These are phyloP conservation scores for Diabrotica virgifera DNA, from an alignment of 1,140 invertebrate genomes.

Conservation along the genomic window DNA sequence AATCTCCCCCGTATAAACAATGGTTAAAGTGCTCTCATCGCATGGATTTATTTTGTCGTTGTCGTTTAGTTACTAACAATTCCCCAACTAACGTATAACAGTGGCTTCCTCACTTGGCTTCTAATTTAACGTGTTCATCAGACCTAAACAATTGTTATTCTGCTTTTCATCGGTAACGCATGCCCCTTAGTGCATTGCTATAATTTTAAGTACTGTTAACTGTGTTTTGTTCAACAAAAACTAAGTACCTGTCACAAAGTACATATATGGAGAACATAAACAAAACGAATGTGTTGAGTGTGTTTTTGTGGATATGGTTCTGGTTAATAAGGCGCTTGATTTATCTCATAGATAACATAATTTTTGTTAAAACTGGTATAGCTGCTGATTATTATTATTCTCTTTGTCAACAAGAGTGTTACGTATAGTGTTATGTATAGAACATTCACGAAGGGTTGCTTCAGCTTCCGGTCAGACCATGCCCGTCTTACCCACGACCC, in stretches of 20 bases:
- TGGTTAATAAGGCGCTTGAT: slow-evolving; percentile 20
- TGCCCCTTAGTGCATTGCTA: not conserved
- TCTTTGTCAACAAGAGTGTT: slow-evolving; percentile 9
- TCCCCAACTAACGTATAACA: not conserved
- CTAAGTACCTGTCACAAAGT: no score
- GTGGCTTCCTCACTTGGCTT: not conserved
- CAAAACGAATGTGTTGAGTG: slow-evolving; percentile 16
- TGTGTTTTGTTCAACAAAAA: no score
- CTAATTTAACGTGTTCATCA: slow-evolving; percentile 6
- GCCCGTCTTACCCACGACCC: slow-evolving; percentile 34
- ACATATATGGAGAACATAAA: slow-evolving; percentile 3
- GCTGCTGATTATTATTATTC: slow-evolving; percentile 7
- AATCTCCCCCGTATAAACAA: no score
- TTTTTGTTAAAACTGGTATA: slow-evolving; percentile 24
- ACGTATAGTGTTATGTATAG: slow-evolving; percentile 29
- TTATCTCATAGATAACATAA: slow-evolving; percentile 31
- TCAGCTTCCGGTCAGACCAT: slow-evolving; percentile 36
- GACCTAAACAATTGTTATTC: slow-evolving; percentile 12
- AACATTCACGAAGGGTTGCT: slow-evolving; percentile 30
- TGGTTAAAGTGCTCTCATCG: no score
- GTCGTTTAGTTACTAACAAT: not conserved
- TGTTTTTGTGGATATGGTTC: slow-evolving; percentile 27
- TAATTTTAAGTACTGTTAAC: not conserved
- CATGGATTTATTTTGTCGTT: no score
- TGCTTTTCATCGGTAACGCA: not conserved